Conservation (phyloP, 1,140 invertebrate genomes). For the Diprion similis region DNA sequence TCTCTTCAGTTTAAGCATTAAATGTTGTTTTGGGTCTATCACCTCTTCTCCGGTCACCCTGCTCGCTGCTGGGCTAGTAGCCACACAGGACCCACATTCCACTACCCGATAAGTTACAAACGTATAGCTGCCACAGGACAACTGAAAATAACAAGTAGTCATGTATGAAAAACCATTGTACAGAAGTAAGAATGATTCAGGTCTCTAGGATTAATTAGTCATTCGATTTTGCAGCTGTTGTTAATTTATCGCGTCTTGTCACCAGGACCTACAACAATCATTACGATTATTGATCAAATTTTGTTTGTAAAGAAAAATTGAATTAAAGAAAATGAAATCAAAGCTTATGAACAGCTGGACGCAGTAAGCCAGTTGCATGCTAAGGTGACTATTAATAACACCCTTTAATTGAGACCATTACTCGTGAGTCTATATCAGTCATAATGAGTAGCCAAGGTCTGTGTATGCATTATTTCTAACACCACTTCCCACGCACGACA, state of each 20-base stretch:
- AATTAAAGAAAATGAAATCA: no score
- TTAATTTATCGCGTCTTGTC: no score
- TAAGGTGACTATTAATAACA: slow-evolving; percentile 31
- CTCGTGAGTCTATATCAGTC: slow-evolving; percentile 19
- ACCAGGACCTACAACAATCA: no score
- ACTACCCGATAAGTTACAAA: slow-evolving; percentile 87
- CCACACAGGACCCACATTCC: slow-evolving; percentile 75
- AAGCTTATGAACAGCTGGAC: background rate
- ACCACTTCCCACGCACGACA: background rate
- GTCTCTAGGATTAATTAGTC: no score
- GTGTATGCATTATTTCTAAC: slow-evolving; percentile 10
- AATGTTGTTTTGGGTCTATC: slow-evolving; percentile 71
- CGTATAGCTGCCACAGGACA: slow-evolving; percentile 86
- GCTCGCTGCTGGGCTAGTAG: slow-evolving; percentile 74
- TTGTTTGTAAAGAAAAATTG: no score
- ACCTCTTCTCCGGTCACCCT: slow-evolving; percentile 69
- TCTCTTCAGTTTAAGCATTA: slow-evolving; percentile 79
- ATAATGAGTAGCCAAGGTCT: slow-evolving; percentile 32
- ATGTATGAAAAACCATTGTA: no score
- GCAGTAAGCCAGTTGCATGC: slow-evolving; percentile 15
- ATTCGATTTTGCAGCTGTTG: no score
- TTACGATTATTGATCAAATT: no score
- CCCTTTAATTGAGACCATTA: slow-evolving; percentile 32
- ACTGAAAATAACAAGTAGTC: slow-evolving; percentile 65
- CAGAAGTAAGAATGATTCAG: no score